Evolutionary conservation across 2,797 vertebrate species (phyloP).

Genomic region (Coilia nasus): DNA sequence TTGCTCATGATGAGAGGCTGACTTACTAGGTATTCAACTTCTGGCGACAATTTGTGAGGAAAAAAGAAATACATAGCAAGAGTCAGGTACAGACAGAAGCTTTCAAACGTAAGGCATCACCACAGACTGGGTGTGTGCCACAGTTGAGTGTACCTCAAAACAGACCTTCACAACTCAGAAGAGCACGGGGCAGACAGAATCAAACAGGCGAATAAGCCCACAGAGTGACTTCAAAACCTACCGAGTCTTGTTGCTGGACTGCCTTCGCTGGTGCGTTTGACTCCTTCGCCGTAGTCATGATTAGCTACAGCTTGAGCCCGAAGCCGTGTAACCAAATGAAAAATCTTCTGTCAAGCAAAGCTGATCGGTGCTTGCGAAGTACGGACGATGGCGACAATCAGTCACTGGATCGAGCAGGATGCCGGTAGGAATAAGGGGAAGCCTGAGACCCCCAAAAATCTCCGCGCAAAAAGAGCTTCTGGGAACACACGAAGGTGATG

Average conservation of each 20-base stretch:
- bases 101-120: not conserved
- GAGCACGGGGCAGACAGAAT: not conserved
- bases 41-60: not conserved
- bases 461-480: constrained; percentile 36
- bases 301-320: constrained; percentile 64
- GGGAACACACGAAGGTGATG: constrained; percentile 15
- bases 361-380: constrained; percentile 6
- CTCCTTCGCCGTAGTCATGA: constrained; percentile 96
- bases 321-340: constrained; percentile 49
- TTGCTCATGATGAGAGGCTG: not conserved
- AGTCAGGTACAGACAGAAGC: not conserved
- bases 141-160: not conserved
- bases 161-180: not conserved
- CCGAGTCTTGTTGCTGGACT: constrained; percentile 92
- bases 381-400: not conserved
- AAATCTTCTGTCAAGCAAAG: not conserved
- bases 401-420: constrained; percentile 28
- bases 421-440: constrained; percentile 15
- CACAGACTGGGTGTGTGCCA: not conserved
- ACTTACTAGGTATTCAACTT: not conserved
- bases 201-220: not conserved
- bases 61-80: not conserved
- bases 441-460: constrained; percentile 46
- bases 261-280: constrained; percentile 83
- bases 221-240: constrained; percentile 63